These are phyloP conservation scores for Rhagologus leucostigma DNA, from an alignment of 2,113 vertebrate genomes.

Conservation along the genomic window DNA sequence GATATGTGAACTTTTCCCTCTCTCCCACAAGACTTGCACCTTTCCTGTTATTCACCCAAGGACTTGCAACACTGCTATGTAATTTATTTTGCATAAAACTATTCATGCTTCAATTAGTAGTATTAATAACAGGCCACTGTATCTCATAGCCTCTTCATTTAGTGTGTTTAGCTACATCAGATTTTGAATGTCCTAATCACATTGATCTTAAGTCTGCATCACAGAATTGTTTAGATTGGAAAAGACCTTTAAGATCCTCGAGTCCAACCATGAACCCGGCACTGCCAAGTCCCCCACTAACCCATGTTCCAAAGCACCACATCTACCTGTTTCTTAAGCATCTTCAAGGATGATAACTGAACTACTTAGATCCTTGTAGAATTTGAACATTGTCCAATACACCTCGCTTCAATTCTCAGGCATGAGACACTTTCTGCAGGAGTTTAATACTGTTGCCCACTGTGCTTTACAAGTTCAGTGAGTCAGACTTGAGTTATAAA, in stretches of 20 bases:
- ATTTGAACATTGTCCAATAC: background rate
- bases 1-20: background rate
- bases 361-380: background rate
- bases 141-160: background rate
- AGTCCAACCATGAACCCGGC: background rate
- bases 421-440: background rate
- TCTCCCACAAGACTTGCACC: background rate
- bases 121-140: background rate
- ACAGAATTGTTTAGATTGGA: background rate
- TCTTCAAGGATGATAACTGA: background rate
- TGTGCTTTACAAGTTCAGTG: background rate
- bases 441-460: background rate
- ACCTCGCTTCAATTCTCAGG: background rate
- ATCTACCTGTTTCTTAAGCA: background rate
- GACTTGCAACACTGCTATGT: background rate
- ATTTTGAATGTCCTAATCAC: background rate
- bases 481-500: background rate
- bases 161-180: background rate
- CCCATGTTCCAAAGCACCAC: background rate
- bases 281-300: background rate
- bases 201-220: background rate
- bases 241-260: background rate
- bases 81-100: background rate
- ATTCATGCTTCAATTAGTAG: background rate
- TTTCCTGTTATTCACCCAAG: background rate